Percentiles rank a stretch among this genome's conserved stretches.
These are phyloP conservation scores for Ctenopoma kingsleyae DNA, from an alignment of 2,797 vertebrate genomes.

Conservation along the genomic window DNA sequence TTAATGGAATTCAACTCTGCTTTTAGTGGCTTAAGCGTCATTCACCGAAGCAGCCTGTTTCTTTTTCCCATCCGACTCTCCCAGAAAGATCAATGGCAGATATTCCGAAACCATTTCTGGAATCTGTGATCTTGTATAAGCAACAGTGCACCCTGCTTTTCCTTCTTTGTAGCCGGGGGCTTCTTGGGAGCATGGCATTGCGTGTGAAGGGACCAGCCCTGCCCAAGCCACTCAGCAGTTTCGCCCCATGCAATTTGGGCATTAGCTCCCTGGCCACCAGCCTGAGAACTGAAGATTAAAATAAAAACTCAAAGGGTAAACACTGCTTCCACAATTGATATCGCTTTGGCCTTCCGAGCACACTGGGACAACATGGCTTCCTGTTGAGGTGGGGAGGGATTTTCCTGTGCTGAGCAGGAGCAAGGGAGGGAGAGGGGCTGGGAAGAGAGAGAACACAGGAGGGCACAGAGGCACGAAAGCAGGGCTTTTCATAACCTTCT, in stretches of 20 bases:
- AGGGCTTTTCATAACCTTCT: conserved; percentile 82
- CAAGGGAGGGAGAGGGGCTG: conserved; percentile 47
- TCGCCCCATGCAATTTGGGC: conserved; percentile 75
- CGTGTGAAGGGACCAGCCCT: conserved; percentile 82
- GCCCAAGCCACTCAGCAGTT: conserved; percentile 75
- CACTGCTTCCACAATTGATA: conserved; percentile 85
- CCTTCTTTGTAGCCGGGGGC: conserved; percentile 57
- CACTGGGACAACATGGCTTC: conserved; percentile 83
- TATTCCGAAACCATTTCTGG: conserved; percentile 64
- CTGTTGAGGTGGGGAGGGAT: conserved; percentile 71
- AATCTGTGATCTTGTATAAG: conserved; percentile 63
- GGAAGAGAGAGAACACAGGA: conserved; percentile 44
- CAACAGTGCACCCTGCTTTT: conserved; percentile 57
- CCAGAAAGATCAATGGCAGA: conserved; percentile 73
- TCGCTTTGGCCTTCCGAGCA: conserved; percentile 75
- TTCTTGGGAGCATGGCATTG: conserved; percentile 73
- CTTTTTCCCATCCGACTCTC: conserved; percentile 61
- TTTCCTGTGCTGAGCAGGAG: conserved; percentile 80
- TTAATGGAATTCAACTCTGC: conserved; percentile 22
- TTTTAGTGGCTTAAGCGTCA: conserved; percentile 21
- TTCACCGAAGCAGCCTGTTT: conserved; percentile 36
- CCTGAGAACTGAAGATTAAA: conserved; percentile 76
- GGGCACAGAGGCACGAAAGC: conserved; percentile 75
- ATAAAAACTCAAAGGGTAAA: conserved; percentile 85
- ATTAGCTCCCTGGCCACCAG: conserved; percentile 76